Evolutionary conservation across 2,797 vertebrate genomes (phyloP).

Genomic region (Alcedo quadribrachys): DNA sequence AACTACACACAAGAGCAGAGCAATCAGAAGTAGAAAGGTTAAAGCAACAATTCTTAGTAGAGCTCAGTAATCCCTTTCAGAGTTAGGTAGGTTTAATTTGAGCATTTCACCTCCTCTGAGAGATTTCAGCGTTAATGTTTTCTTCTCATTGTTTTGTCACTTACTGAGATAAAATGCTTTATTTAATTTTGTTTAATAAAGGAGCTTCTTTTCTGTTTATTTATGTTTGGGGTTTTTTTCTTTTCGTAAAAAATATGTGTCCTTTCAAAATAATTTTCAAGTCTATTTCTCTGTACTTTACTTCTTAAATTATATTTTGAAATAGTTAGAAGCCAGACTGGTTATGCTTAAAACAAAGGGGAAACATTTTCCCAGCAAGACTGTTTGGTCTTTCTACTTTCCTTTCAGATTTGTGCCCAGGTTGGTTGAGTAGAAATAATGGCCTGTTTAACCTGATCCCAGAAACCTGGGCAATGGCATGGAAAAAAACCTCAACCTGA

Average conservation of each 20-base stretch:
- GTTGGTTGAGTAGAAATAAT: neutral
- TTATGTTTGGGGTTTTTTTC: neutral
- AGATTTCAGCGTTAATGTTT: neutral
- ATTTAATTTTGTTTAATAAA: neutral
- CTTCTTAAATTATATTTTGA: neutral
- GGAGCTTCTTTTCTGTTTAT: neutral
- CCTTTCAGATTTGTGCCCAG: neutral
- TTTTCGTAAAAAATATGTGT: neutral
- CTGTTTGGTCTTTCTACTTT: neutral
- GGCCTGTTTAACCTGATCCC: neutral
- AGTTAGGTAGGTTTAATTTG: neutral
- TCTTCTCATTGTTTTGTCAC: neutral
- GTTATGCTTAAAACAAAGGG: neutral
- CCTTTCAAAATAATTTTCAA: neutral
- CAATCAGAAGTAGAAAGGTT: conserved; percentile 18
- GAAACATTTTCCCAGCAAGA: neutral
- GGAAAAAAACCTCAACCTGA: neutral
- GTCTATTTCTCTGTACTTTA: neutral
- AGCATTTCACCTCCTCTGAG: neutral
- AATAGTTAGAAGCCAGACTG: neutral
- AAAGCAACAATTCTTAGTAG: neutral
- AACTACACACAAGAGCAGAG: neutral
- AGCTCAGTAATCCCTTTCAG: neutral
- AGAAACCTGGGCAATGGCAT: neutral
- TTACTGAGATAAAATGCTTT: neutral